Evolutionary conservation across 2,113 vertebrate genomes (phyloP).

Genomic region (Myotis yumanensis): DNA sequence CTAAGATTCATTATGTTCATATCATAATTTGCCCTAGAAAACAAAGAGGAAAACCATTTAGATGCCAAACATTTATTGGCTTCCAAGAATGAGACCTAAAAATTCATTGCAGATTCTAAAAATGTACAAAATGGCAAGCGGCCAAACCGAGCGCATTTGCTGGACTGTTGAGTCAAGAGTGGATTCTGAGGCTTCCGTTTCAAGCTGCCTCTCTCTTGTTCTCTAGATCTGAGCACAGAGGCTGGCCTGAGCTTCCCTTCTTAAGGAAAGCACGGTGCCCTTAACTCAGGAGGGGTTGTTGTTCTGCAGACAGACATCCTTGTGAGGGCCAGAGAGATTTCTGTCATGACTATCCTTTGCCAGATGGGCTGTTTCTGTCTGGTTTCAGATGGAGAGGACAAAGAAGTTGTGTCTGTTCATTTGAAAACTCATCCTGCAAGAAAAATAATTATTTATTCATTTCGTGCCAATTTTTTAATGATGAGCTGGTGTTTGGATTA

Average conservation of each 20-base stretch:
- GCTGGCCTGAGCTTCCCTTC: background rate
- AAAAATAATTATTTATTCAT: conserved; percentile 24
- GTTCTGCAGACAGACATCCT: background rate
- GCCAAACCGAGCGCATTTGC: background rate
- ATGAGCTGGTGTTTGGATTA: background rate
- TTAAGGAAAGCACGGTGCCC: background rate
- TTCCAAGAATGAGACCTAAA: background rate
- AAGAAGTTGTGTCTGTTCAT: background rate
- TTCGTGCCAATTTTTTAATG: conserved; percentile 8
- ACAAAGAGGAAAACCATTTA: background rate
- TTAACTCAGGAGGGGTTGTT: background rate
- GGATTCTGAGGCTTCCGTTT: background rate
- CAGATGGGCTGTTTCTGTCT: background rate
- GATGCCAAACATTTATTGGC: background rate
- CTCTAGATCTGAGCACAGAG: background rate
- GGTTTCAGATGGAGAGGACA: background rate
- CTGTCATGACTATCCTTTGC: background rate
- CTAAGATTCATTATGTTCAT: background rate
- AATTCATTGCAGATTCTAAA: background rate
- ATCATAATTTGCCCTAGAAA: background rate
- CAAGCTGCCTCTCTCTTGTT: background rate
- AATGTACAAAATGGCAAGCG: background rate
- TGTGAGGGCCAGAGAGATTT: background rate
- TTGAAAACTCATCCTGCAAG: background rate
- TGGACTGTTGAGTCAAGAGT: background rate